Conservation (phyloP, 2,797 vertebrate genomes). For the Rhabdomys pumilio region DNA sequence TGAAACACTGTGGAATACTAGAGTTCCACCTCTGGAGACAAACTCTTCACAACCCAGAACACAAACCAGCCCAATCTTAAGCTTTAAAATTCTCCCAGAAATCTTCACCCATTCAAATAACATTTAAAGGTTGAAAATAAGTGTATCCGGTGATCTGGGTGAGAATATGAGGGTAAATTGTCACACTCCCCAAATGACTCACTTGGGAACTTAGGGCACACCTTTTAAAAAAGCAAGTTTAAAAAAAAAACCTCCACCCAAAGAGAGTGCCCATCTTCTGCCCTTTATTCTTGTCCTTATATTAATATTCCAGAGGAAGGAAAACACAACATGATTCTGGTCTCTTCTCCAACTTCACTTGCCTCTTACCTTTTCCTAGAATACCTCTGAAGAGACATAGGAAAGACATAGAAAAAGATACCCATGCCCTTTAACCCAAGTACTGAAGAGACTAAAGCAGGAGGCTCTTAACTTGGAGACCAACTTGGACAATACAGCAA, state of each 20-base stretch:
- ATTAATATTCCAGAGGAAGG: conserved; percentile 40
- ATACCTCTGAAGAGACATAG: conserved; percentile 6
- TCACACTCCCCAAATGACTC: conserved; percentile 67
- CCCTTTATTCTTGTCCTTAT: conserved; percentile 37
- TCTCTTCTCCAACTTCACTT: background rate
- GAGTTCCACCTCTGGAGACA: conserved; percentile 45
- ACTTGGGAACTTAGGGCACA: conserved; percentile 61
- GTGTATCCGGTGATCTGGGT: conserved; percentile 48
- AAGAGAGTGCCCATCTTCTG: conserved; percentile 31
- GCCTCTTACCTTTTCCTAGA: background rate
- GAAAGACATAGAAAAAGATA: conserved; percentile 32
- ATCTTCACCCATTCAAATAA: conserved; percentile 43
- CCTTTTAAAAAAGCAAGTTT: conserved; percentile 66
- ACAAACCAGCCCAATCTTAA: conserved; percentile 37
- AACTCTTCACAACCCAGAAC: conserved; percentile 58
- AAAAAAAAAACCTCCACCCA: conserved; percentile 55
- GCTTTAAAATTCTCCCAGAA: conserved; percentile 56
- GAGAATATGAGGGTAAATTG: conserved; percentile 61
- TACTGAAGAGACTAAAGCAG: background rate
- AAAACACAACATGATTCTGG: conserved; percentile 19
- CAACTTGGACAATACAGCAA: background rate
- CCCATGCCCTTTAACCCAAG: background rate
- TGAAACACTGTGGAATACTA: conserved; percentile 64
- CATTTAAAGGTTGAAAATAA: conserved; percentile 70
- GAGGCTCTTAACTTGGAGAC: background rate